These are phyloP conservation scores for Caenorhabditis imperialis DNA, from an alignment of 2,888 invertebrate species.

Conservation along the genomic window DNA sequence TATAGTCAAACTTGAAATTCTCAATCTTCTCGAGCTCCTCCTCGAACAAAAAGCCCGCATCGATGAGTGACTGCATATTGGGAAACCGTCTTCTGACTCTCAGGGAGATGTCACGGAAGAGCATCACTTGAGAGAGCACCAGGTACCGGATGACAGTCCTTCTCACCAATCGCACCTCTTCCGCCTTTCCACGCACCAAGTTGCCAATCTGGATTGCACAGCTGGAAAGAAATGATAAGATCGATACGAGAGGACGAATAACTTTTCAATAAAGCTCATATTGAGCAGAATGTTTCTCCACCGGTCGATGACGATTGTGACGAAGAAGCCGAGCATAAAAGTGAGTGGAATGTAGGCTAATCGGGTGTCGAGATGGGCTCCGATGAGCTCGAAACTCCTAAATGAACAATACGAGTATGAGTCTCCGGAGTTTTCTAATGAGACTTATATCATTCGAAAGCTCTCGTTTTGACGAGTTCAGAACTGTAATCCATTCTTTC, in stretches of 20 bases:
- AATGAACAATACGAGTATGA: too few relatives aligned
- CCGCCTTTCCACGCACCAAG: constrained; percentile 50
- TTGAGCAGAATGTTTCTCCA: constrained; percentile 66
- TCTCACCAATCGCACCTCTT: constrained; percentile 45
- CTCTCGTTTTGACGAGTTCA: too few relatives aligned
- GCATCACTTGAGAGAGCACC: constrained; percentile 63
- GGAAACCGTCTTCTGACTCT: constrained; percentile 55
- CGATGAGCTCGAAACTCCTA: constrained; percentile 35
- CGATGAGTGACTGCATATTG: constrained; percentile 52
- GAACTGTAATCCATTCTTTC: neutral
- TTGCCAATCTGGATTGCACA: constrained; percentile 52
- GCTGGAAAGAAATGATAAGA: constrained; percentile 48
- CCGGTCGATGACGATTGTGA: constrained; percentile 65
- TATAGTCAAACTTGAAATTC: constrained; percentile 54
- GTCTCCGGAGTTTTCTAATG: too few relatives aligned
- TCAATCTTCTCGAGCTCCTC: constrained; percentile 63
- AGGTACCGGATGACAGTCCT: constrained; percentile 66
- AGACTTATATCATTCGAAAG: too few relatives aligned
- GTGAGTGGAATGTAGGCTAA: constrained; percentile 67
- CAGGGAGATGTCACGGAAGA: constrained; percentile 59
- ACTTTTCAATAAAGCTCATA: constrained; percentile 71
- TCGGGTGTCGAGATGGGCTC: constrained; percentile 39
- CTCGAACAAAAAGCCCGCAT: constrained; percentile 38
- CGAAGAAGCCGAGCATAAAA: constrained; percentile 74
- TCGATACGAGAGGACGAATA: too few relatives aligned